Percentiles rank a stretch among this genome's conserved stretches.
Evolutionary conservation across 2,888 invertebrate species (phyloP).

Genomic region (Nomada goodeniana): DNA sequence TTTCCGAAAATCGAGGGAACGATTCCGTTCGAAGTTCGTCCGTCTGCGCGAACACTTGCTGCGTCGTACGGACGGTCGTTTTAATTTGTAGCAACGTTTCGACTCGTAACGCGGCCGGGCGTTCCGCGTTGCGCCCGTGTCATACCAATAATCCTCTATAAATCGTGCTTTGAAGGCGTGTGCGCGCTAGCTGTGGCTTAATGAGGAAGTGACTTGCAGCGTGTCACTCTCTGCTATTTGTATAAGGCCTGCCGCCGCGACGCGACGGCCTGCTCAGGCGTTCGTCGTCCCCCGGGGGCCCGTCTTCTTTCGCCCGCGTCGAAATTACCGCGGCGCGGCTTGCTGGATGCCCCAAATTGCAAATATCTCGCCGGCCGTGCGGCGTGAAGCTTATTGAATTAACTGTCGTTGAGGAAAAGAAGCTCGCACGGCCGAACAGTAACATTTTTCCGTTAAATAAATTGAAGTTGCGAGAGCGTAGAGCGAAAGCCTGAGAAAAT

Average conservation of each 20-base stretch:
- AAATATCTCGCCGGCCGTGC: too few species aligned
- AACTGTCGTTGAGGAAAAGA: neutral
- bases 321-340: slow-evolving; percentile 18
- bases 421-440: neutral
- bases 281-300: neutral
- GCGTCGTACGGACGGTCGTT: neutral
- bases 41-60: neutral
- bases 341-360: neutral
- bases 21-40: neutral
- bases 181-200: slow-evolving; percentile 40
- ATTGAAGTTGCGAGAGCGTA: neutral
- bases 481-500: too few species aligned
- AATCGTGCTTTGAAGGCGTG: slow-evolving; percentile 50
- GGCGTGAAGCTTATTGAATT: neutral
- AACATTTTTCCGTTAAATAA: too few species aligned
- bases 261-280: slow-evolving; percentile 17
- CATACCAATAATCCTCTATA: slow-evolving; percentile 34
- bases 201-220: slow-evolving; percentile 62
- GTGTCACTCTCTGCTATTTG: slow-evolving; percentile 47
- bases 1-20: neutral
- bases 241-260: slow-evolving; percentile 14
- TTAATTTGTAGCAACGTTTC: neutral
- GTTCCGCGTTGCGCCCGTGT: slow-evolving; percentile 20
- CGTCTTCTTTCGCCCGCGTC: slow-evolving; percentile 1
- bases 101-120: slow-evolving; percentile 7